Evolutionary conservation across 1,140 invertebrate genomes (phyloP), one percentile per base, ranked within the genome.

Genomic region (Drosophila grimshawi): DNA sequence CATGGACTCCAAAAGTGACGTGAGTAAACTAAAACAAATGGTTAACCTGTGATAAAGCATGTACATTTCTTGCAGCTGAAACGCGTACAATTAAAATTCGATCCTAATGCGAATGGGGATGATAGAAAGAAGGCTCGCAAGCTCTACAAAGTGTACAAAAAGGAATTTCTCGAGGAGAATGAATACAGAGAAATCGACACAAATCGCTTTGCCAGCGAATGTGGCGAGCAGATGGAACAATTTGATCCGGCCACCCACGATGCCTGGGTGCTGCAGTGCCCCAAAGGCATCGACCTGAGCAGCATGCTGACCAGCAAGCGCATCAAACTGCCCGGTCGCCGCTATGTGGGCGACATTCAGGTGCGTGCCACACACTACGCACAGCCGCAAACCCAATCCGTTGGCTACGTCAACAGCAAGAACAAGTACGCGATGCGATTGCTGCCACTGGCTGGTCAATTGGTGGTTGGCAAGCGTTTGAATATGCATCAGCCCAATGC

Each of bases 221-320:
- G 65, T 30, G 56, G 59, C 11, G 7, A 32, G 3, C 37, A 27
- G 3, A 6, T 86, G 2, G 39, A 69, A 0, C 3, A 61, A 0
- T 88, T 80, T 29, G 66, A 86, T 46, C 27, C 19, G 1, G 70
- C 66, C 0, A 53, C 63, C 5, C 69, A 86, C n/a, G 83, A 86
- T 2, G 83, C 63, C n/a, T 86, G 83, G 83, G 10, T 86, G 5
- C 5, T 88, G 49, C 80, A 88, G 43, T 89, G 85, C 6, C 77
- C 83, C 29, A 83, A 63, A 49, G 64, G 67, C 4, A 49, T 74
- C 39, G 59, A 83, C 29, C 19, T 19, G 19, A 43, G 51, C 11
- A 49, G 6, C 7, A 10, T 32, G 1, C 8, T 88, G 19, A 35
- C 2, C 0, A 56, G 45, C 10, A 80, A 80, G n/a, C 69, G 69